Evolutionary conservation across 2,113 vertebrate genomes (phyloP), one percentile per base, ranked within the genome.

Genomic region (Erinaceus europaeus): DNA sequence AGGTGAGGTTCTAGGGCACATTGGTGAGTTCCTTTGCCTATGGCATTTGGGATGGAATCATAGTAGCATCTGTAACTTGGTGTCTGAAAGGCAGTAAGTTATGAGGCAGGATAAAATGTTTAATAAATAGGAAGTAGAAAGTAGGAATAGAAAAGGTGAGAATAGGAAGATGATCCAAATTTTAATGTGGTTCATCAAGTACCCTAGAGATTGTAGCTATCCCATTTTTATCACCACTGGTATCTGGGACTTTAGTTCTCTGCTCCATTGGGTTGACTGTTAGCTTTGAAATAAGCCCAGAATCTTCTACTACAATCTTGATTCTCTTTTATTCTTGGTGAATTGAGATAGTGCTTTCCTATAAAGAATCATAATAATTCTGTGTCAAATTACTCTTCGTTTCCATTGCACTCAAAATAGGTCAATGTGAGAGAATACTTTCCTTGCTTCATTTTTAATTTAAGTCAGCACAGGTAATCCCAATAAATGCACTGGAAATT

Each of bases 361-460:
- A 4, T 21, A 59, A 81, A 44, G 44, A 61, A 61, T 65, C 21
- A 29, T 69, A 44, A 38, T 32, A 90, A 72, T 48, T 55, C 36
- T 44, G 4, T 48, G 10, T 80, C 9, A 68, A 3, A 65, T 59
- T 32, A 21, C 34, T 72, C 55, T 72, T 67, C 38, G 46, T 88
- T 83, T 11, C 0, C 50, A 62, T 61, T 48, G 9, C 3, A 55
- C 3, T 82, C 62, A 93, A 36, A 82, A 50, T 50, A 90, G 72
- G 62, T 61, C 18, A 53, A 15, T 32, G 10, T 44, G 21, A 69
- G 61, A 40, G 32, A 85, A 53, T n/a, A 23, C 14, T 38, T 50
- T 85, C 62, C 15, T 38, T 3, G 57, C 38, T 53, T 38, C 40
- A 14, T 80, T 91, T 78, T 86, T n/a, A 65, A 78, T 88, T 91